A percentile compares a stretch with the other conserved stretches of the same genome.
Conservation (phyloP, 2,888 invertebrate species). For the Zelleria hepariella region DNA sequence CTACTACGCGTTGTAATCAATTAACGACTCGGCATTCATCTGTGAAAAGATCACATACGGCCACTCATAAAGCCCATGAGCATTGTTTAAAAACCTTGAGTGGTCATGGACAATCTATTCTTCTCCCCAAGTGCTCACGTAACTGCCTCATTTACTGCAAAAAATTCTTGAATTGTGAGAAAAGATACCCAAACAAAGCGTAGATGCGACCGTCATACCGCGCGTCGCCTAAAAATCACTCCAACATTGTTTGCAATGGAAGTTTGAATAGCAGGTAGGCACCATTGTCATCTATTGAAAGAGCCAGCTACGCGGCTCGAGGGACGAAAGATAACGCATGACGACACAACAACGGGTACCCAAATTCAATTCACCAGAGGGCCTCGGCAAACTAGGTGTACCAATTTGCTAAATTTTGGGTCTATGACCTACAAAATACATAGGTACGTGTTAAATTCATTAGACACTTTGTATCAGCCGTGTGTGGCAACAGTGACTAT, state of each 20-base stretch:
- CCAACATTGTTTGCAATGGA: constrained; percentile 25
- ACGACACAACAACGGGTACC: constrained; percentile 22
- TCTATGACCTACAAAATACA: background rate
- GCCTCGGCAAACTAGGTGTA: constrained; percentile 23
- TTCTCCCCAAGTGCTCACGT: background rate
- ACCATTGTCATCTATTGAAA: constrained; percentile 25
- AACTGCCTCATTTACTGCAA: background rate
- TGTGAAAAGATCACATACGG: background rate
- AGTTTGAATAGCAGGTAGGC: constrained; percentile 40
- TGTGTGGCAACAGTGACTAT: no score
- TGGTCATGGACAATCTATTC: background rate
- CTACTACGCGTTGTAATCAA: background rate
- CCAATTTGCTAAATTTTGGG: constrained; percentile 11
- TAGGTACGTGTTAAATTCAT: background rate
- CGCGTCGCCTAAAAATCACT: constrained; percentile 18
- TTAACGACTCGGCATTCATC: background rate
- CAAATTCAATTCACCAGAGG: constrained; percentile 23
- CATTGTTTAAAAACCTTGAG: background rate
- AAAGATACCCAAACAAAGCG: background rate
- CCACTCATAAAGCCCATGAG: background rate
- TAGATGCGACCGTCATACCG: constrained; percentile 4
- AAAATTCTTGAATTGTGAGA: background rate
- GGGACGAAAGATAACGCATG: constrained; percentile 5
- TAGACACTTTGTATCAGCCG: no score
- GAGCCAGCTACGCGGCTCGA: background rate